Conservation (phyloP, 2,888 invertebrate genomes). For the Synanthedon vespiformis region DNA sequence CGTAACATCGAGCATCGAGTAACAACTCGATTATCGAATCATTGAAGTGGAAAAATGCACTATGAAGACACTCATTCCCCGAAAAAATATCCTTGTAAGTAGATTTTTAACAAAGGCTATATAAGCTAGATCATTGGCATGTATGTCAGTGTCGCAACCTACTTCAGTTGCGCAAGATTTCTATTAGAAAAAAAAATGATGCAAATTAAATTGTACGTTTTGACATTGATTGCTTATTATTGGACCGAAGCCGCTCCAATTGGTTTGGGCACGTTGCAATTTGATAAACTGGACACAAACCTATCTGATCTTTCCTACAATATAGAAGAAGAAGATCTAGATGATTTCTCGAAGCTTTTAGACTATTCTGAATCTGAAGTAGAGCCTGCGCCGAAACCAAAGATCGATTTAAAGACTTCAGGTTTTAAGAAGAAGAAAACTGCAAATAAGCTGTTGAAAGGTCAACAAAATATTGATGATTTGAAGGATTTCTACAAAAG, state of each 20-base stretch:
- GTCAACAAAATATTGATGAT: conserved; percentile 35
- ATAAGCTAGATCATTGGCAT: conserved; percentile 43
- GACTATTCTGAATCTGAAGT: conserved; percentile 21
- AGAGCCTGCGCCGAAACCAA: conserved; percentile 9
- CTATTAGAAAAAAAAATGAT: conserved; percentile 32
- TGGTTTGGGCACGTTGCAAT: conserved; percentile 28
- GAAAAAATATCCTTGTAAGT: conserved; percentile 49
- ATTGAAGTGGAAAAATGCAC: conserved; percentile 33
- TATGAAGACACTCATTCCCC: conserved; percentile 23
- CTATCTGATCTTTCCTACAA: conserved; percentile 40
- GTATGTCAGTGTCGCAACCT: conserved; percentile 69
- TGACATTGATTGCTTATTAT: conserved; percentile 25
- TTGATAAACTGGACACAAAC: conserved; percentile 41
- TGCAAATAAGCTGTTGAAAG: conserved; percentile 30
- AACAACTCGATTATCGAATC: conserved; percentile 4
- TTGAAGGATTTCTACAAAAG: conserved; percentile 40
- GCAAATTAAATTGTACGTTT: conserved; percentile 36
- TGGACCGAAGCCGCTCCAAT: conserved; percentile 36
- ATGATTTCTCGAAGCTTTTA: conserved; percentile 32
- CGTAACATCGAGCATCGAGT: conserved; percentile 28
- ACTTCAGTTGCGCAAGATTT: conserved; percentile 48
- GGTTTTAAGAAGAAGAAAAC: conserved; percentile 40
- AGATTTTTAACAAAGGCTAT: conserved; percentile 43
- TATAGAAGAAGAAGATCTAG: conserved; percentile 41
- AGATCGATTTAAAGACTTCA: conserved; percentile 20